Evolutionary conservation across 2,797 vertebrate species (phyloP), one percentile per base, ranked within the genome.

Genomic region (Poeciliopsis turneri): DNA sequence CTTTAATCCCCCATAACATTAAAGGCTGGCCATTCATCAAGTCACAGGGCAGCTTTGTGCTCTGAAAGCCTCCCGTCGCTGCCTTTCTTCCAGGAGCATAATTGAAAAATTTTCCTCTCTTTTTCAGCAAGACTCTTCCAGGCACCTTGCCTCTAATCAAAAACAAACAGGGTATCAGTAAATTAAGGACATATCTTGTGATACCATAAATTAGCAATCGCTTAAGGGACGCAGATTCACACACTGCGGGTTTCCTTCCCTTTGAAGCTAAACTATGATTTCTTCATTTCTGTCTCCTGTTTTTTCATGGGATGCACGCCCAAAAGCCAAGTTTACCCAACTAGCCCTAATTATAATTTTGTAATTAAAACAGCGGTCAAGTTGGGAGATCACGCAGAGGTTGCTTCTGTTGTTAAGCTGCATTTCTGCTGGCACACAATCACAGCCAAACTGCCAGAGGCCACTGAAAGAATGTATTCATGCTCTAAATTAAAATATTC

Each of bases 1-100:
- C 95, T 95, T 95, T 95, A 95, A 96, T 96, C 95, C 95, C 92
- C 93, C 90, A 91, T 95, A 95, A 95, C 94, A 95, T 95, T 95
- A 95, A 94, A 94, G 94, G 88, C 93, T 84, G 89, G 92, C 89
- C 92, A 95, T 96, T 96, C 94, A 96, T 95, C 95, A 96, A 94
- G 92, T 95, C 93, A 93, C 92, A 88, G 90, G 93, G 90, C 90
- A 89, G 89, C 94, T 91, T 92, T 94, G 94, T 94, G 92, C 91
- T 84, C 89, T 91, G 92, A 94, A 94, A 93, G 92, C 87, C 82
- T 90, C 86, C 91, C 91, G 93, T 94, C 88, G 85, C 89, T 87
- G 90, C 83, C 80, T 92, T 90, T 91, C 61, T 78, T 78, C 87
- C 76, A 79, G 84, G 82, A 93, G 92, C 91, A 91, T 95, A 95